Conservation (phyloP, 2,888 invertebrate genomes). For the Exephanes ischioxanthus region DNA sequence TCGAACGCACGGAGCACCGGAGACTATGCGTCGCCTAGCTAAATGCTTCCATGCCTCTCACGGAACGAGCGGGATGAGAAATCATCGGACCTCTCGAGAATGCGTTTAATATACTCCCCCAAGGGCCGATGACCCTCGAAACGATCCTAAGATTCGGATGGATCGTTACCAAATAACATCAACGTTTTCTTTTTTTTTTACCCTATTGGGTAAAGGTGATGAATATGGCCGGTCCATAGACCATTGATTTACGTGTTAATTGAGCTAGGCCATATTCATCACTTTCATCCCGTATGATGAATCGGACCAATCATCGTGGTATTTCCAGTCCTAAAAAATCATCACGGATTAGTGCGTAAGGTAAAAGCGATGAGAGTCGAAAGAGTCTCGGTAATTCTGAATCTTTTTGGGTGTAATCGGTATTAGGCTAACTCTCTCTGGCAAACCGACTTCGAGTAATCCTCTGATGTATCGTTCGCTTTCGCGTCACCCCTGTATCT, state of each 20-base stretch:
- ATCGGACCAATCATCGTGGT: constrained; percentile 12
- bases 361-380: neutral
- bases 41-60: constrained; percentile 33
- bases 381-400: constrained; percentile 6
- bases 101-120: constrained; percentile 62
- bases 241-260: neutral
- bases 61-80: constrained; percentile 39
- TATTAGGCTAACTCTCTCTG: neutral
- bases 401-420: constrained; percentile 12
- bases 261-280: neutral
- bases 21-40: constrained; percentile 49
- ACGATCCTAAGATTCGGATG: constrained; percentile 39
- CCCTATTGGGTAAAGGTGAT: neutral
- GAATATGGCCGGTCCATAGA: neutral
- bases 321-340: constrained; percentile 5
- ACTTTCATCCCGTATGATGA: neutral
- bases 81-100: constrained; percentile 42
- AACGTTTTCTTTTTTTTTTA: neutral
- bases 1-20: constrained; percentile 38
- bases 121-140: constrained; percentile 53
- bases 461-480: constrained; percentile 27
- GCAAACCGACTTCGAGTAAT: constrained; percentile 22
- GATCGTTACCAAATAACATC: constrained; percentile 42
- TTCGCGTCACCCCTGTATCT: neutral
- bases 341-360: constrained; percentile 14